These are phyloP conservation scores for Charina bottae DNA, from an alignment of 2,113 vertebrate species.

Conservation along the genomic window DNA sequence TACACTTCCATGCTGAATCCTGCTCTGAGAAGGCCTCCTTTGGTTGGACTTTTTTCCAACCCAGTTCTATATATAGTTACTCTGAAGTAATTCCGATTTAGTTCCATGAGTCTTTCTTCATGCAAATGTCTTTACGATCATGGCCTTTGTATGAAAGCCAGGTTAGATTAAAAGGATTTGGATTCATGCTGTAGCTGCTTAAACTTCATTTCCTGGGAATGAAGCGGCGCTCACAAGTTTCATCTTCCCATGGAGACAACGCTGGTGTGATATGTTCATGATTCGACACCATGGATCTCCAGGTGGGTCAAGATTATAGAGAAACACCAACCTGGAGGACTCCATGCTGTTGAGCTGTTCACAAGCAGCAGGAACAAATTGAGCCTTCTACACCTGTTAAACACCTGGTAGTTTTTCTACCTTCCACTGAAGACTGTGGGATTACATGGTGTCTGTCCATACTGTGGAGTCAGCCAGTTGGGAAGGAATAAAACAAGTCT, in stretches of 20 bases:
- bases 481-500: constrained; percentile 17
- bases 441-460: background rate
- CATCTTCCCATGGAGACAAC: constrained; percentile 51
- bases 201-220: constrained; percentile 26
- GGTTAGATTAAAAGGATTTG: background rate
- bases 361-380: constrained; percentile 66
- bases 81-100: background rate
- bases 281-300: constrained; percentile 84
- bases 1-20: background rate
- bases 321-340: constrained; percentile 83
- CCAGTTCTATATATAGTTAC: background rate
- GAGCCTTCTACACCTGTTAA: constrained; percentile 50
- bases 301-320: constrained; percentile 81
- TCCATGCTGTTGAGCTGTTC: constrained; percentile 84
- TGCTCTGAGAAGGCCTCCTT: background rate
- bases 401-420: constrained; percentile 15
- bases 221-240: constrained; percentile 63
- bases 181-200: background rate
- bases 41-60: background rate
- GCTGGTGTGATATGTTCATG: constrained; percentile 71
- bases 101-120: background rate
- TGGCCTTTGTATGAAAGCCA: background rate
- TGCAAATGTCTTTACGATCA: background rate
- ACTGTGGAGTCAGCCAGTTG: constrained; percentile 24
- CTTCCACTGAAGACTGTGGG: constrained; percentile 39